Evolutionary conservation across 1,140 invertebrate genomes (phyloP), one percentile per base, ranked within the genome.

Genomic region (Archegozetes longisetosus): DNA sequence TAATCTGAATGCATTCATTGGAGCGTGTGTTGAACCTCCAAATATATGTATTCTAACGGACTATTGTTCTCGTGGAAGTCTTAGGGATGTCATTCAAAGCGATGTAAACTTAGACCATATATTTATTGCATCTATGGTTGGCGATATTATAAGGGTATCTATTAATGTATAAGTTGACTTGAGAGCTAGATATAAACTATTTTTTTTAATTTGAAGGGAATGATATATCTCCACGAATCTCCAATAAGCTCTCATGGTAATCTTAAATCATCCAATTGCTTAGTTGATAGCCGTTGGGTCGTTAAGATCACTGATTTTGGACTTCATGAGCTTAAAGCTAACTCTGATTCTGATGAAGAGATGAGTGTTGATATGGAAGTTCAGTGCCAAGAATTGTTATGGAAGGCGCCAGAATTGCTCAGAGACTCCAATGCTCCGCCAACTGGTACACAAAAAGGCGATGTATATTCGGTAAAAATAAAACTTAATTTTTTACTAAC

Each of bases 1-100:
- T 72, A 96, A 97, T 74, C 82, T 98, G 52, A 98, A 97, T 75
- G 85, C 87, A 47, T 98, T 98, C 75, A 88, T 97, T 70, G 94
- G 94, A 64, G 91, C 91, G 51, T 40, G 32, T 40, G 6, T 40
- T 17, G 86, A 84, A 69, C 84, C 85, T 28, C 83, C 83, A 74
- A 80, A 85, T 64, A 82, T 92, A 67, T 76, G 86, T 65, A 79
- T 93, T 72, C 80, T 92, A 73, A 91, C 86, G 64, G 92, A 96
- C 76, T 96, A 94, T 75, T 95, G 91, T 77, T 83, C 86, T 74
- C 92, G 94, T 79, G 89, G 90, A 72, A 92, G 88, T 76, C 80
- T 96, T 69, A 87, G 88, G 77, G 85, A 87, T 74, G 78, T 63
- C 73, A 84, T 97, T 68, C 88, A 93, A 77, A 95, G 95, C 77